Evolutionary conservation across 2,797 vertebrate species (phyloP).

Genomic region (Sphaeramia orbicularis): DNA sequence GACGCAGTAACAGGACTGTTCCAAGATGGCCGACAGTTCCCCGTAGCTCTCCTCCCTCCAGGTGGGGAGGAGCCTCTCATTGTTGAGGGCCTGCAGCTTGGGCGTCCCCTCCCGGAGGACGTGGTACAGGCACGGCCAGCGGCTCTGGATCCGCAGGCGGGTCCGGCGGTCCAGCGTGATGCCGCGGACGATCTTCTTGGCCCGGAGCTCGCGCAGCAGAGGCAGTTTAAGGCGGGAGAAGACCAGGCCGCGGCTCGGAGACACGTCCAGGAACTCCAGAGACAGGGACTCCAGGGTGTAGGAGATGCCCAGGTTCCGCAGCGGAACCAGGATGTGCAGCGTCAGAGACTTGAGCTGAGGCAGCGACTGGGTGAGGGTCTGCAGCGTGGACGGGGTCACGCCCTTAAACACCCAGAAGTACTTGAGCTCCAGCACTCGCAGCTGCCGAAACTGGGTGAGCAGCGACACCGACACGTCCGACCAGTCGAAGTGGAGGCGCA

Average conservation of each 20-base stretch:
- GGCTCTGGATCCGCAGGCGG: conserved; percentile 86
- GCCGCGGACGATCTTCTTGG: conserved; percentile 88
- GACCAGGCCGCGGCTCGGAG: conserved; percentile 87
- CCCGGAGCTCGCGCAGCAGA: conserved; percentile 83
- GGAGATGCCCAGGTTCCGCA: conserved; percentile 87
- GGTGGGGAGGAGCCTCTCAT: conserved; percentile 84
- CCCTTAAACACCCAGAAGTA: conserved; percentile 91
- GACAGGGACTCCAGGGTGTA: conserved; percentile 87
- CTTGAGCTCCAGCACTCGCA: conserved; percentile 88
- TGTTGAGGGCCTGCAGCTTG: conserved; percentile 87
- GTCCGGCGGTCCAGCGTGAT: conserved; percentile 88
- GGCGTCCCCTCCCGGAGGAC: conserved; percentile 87
- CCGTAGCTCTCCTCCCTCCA: conserved; percentile 84
- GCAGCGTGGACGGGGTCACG: conserved; percentile 84
- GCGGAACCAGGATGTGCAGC: conserved; percentile 87
- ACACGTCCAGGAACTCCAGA: conserved; percentile 88
- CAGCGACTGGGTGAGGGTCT: conserved; percentile 83
- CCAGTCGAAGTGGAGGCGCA: conserved; percentile 90
- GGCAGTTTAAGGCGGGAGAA: conserved; percentile 87
- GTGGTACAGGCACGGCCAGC: conserved; percentile 88
- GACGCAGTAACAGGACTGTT: conserved; percentile 89
- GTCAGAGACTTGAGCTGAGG: conserved; percentile 87
- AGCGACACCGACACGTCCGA: conserved; percentile 85
- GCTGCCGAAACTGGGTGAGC: conserved; percentile 86
- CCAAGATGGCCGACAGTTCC: conserved; percentile 85